Conservation (phyloP, 2,113 vertebrate genomes). For the Triplophysa rosa region DNA sequence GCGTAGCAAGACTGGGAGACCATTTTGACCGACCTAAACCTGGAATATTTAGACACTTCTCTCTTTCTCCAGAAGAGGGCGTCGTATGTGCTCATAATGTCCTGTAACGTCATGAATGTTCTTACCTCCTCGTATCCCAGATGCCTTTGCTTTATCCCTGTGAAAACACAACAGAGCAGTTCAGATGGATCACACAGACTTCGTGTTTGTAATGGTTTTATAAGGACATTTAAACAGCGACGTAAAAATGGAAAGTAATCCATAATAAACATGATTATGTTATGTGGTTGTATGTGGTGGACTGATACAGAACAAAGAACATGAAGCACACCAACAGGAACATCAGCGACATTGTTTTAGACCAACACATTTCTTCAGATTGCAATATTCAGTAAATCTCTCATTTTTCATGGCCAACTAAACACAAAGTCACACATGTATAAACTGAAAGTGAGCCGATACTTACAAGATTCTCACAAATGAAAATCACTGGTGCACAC, state of each 20-base stretch:
- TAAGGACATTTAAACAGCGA: not conserved
- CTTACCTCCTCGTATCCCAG: conserved; percentile 70
- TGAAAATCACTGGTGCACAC: no score
- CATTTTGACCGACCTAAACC: no score
- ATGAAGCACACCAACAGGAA: no score
- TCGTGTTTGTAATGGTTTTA: not conserved
- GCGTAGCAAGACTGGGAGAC: not conserved
- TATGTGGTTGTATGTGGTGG: not conserved
- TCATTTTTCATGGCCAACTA: no score
- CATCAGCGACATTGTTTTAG: no score
- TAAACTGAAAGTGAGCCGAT: no score
- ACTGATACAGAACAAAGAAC: not conserved
- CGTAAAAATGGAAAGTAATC: not conserved
- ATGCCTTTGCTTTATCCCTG: conserved; percentile 67
- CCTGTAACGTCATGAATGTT: not conserved
- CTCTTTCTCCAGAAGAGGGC: conserved; percentile 1
- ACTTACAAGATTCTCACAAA: no score
- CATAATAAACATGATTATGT: no score
- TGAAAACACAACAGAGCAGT: conserved; percentile 7
- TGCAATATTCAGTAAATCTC: no score
- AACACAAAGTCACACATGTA: no score
- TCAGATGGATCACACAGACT: not conserved
- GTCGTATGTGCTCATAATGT: not conserved
- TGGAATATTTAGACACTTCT: not conserved
- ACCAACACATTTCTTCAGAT: no score